These are phyloP conservation scores for Reticulitermes lucifugus DNA, from an alignment of 2,888 invertebrate species.

Conservation along the genomic window DNA sequence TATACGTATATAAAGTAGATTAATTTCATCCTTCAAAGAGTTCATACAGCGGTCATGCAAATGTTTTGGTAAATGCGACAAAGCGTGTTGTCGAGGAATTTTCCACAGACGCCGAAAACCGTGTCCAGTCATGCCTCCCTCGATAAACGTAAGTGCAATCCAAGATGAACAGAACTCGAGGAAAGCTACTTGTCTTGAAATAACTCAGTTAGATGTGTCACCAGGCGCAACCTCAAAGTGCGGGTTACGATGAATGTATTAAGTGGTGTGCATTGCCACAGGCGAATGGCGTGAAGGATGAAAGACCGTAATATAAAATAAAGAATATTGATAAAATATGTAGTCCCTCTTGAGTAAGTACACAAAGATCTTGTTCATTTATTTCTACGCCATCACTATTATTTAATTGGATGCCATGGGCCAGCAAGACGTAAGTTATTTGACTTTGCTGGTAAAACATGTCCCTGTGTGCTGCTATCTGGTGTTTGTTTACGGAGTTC, in stretches of 20 bases:
- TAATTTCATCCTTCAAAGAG: too few relatives aligned
- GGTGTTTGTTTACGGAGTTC: background rate
- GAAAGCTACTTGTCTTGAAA: background rate
- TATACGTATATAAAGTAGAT: too few relatives aligned
- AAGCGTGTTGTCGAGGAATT: too few relatives aligned
- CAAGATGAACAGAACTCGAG: background rate
- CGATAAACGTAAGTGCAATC: too few relatives aligned
- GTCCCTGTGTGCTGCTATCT: background rate
- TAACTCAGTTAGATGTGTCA: background rate
- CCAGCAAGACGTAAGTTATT: background rate
- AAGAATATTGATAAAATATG: background rate
- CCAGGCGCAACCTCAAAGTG: background rate
- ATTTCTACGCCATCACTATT: background rate
- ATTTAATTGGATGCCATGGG: background rate
- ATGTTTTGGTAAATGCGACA: too few relatives aligned
- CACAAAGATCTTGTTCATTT: background rate
- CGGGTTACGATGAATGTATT: background rate
- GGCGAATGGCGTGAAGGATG: background rate
- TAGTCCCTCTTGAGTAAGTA: too few relatives aligned
- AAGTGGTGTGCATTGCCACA: background rate
- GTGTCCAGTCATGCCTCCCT: too few relatives aligned
- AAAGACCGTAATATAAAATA: background rate
- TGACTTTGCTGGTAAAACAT: background rate
- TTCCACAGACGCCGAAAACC: too few relatives aligned
- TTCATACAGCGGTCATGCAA: too few relatives aligned